A percentile compares a stretch with the other conserved stretches of the same genome.
phyloP scores from a whole-genome alignment of 2,797 vertebrate species.

The Nyctibius grandis region DNA sequence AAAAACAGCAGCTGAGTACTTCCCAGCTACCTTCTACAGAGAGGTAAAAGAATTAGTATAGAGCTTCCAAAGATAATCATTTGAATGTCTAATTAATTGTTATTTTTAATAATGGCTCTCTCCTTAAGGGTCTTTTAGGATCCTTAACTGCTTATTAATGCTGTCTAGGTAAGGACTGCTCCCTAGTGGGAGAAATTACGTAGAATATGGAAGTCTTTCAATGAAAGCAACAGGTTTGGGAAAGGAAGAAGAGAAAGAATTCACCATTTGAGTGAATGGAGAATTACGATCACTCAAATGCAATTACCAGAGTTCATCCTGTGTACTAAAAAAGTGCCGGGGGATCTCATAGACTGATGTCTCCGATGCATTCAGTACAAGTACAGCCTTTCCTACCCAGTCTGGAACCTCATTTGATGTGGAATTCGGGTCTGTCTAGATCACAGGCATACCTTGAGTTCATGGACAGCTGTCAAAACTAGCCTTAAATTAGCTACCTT shows the following conservation, averaged over 20 bases:
- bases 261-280: background rate
- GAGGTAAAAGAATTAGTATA: conserved; percentile 41
- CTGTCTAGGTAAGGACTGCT: conserved; percentile 42
- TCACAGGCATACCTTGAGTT: background rate
- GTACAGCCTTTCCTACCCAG: background rate
- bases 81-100: conserved; percentile 58
- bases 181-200: conserved; percentile 33
- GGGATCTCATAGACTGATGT: background rate
- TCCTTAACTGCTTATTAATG: conserved; percentile 46
- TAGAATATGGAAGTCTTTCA: background rate
- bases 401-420: background rate
- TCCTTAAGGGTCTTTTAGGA: conserved; percentile 51
- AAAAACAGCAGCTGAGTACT: conserved; percentile 2
- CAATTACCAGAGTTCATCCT: background rate
- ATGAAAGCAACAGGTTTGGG: background rate
- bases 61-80: conserved; percentile 45
- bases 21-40: conserved; percentile 2
- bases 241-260: background rate
- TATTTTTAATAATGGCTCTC: conserved; percentile 48
- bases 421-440: background rate
- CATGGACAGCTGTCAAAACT: background rate
- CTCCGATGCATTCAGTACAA: background rate
- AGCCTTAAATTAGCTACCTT: background rate
- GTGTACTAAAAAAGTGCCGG: background rate
- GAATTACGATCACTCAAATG: background rate